Evolutionary conservation across 2,888 invertebrate genomes (phyloP), one percentile per base, ranked within the genome.

Genomic region (Tenthredo amoena): DNA sequence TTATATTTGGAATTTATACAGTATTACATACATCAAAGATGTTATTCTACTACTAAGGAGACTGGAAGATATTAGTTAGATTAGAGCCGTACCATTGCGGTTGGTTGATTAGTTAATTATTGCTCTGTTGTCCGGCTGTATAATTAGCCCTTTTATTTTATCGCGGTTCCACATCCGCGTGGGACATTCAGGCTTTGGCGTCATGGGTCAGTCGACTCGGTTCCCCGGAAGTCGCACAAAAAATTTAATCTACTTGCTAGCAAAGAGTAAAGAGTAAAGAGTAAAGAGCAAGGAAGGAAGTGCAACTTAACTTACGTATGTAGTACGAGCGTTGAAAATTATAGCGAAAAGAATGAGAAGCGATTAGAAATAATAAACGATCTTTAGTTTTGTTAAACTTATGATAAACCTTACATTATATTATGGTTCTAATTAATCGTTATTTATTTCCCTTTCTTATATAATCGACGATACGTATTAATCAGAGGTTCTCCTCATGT

Each of bases 161-260:
- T 81, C 81, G 81, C 58, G 81, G 58, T 81, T 81, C 26, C 62
- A 81, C 81, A 81, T 81, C 81, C 81, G 81, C 81, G 81, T 81
- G 81, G 81, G 81, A 81, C 81, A 81, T 81, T 40, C n/a, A 26
- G 62, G 40, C 81, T 37, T 81, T 62, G 37, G n/a, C 62, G 62
- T 81, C 7, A 62, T 26, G 40, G 79, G 26, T 58, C 40, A 81
- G 58, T 34, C 55, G 50, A 58, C 79, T 26, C 81, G 62, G 81
- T 37, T 58, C 81, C 81, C 81, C 81, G 81, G 81, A 81, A 81
- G 81, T 81, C 6, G 43, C 26, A 31, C 26, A 58, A 81, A 62
- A 58, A 81, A 58, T 31, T n/a, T 50, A 77, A 77, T 50, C 76
- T 50, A 77, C 72, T 74, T 43, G 50, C 76, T 50, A 62, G 37